phyloP scores from a whole-genome alignment of 2,113 vertebrate genomes.

The Steatornis caripensis region DNA sequence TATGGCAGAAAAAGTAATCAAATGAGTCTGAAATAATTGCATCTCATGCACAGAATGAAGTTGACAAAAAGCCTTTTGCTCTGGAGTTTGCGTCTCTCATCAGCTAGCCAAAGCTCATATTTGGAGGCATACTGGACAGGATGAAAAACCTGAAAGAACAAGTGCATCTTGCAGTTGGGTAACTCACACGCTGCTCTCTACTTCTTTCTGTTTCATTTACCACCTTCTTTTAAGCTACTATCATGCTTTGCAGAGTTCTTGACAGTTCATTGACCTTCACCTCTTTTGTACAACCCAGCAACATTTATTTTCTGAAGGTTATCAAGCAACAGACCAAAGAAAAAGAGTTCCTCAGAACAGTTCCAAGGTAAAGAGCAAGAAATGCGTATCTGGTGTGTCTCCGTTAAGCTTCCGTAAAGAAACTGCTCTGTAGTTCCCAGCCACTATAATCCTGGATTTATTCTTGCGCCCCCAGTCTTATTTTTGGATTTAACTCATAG shows the following conservation, averaged over 20 bases:
- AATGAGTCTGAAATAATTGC: background rate
- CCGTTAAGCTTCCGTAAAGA: background rate
- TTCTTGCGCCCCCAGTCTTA: background rate
- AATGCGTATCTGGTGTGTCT: background rate
- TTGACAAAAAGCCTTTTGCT: background rate
- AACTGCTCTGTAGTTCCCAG: background rate
- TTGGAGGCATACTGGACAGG: background rate
- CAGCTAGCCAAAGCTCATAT: background rate
- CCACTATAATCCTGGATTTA: conserved; percentile 16
- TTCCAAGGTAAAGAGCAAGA: conserved; percentile 2
- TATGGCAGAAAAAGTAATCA: background rate
- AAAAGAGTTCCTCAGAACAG: background rate
- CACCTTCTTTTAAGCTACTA: background rate
- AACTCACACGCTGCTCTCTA: background rate
- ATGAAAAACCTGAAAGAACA: background rate
- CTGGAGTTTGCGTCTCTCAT: background rate
- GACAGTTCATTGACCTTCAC: background rate
- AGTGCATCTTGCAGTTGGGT: background rate
- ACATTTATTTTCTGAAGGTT: background rate
- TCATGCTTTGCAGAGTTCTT: background rate
- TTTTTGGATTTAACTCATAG: conserved; percentile 41
- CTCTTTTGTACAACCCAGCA: background rate
- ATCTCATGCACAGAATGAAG: background rate
- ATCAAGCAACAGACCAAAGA: background rate
- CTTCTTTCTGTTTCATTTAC: background rate